Evolutionary conservation across 2,113 vertebrate species (phyloP), one percentile per base, ranked within the genome.

Genomic region (Sebastes schlegelii): DNA sequence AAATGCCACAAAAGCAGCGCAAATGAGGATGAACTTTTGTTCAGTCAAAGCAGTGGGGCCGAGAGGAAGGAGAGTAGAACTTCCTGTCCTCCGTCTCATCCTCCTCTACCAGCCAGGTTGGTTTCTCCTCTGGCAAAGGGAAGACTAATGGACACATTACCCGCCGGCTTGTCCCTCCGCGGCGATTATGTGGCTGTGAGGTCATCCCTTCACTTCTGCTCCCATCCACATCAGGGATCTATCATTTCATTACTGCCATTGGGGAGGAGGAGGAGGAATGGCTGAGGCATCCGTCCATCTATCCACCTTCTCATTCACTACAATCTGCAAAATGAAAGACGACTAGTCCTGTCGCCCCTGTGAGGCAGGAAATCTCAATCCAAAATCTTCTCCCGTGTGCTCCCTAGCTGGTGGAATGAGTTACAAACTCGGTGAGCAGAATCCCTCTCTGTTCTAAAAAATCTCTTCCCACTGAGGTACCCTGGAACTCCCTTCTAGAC

Each of bases 161-260:
- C 89, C 58, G 79, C 79, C 48, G 60, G 86, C 84, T 79, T 73
- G 86, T 94, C 90, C 91, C 88, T 83, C 75, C 7, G 87, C 84
- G 90, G 85, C 88, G 88, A 92, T 93, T 91, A 93, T 90, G 87
- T 85, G 90, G 86, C 93, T 83, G 81, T 91, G 91, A 92, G 92
- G 92, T 95, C 93, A 95, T 95, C 90, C 81, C 86, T 94, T 88
- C 88, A 86, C 89, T 92, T 91, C 91, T 83, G 68, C 86, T 92
- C 80, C 76, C 84, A 92, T 93, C 88, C 86, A 87, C 92, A 91
- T 92, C 89, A 83, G 86, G 75, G 90, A 92, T 93, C 89, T 79
- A 93, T 93, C 93, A 93, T 91, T 93, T 93, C 84, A 93, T 92
- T 92, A 92, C 77, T 23, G 74, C 76, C 48, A 17, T 19, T 57